Evolutionary conservation across 2,113 vertebrate species (phyloP), one percentile per base, ranked within the genome.

Genomic region (Toxotes jaculatrix): DNA sequence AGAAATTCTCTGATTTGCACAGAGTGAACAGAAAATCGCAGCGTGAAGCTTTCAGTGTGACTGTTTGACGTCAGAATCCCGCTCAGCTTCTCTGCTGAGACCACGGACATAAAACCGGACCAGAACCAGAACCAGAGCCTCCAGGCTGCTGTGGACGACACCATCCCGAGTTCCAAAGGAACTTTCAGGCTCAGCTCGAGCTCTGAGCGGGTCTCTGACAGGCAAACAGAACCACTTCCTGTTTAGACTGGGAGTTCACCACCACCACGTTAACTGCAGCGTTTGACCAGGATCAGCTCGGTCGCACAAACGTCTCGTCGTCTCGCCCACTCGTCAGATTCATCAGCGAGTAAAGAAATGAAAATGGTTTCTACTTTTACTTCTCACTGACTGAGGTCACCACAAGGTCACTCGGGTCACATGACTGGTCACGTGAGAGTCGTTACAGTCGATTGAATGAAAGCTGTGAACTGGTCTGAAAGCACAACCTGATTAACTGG

Each of bases 151-250:
- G 0, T 14, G 49, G 86, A 83, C 87, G 32, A 19, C 76, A 76
- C 85, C 70, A 85, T 57, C 87, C 57, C 83, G 72, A 85, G 59
- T 68, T 38, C 86, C 69, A 47, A 17, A 40, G 6, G 38, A 40
- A 40, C 8, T 40, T 40, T 40, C 8, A 19, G 17, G 16, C 17
- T 49, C 17, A 6, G n/a, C 38, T 42, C 34, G 11, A 34, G 14
- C 5, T 61, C 49, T 27, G 65, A 77, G 68, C 42, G 63, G 27
- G 57, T 38, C n/a, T 77, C 31, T 72, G 73, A 77, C 88, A 70
- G 34, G 70, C 36, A 74, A 53, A 64, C 76, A 68, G 57, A 19
- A 34, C 59, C 55, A 53, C 71, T 40, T 45, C 65, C 43, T 73
- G 36, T 70, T 40, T 73, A 71, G 3, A 77, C 62, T 66, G 51